Base-by-base conservation (phyloP, 2,888 invertebrate species). In the Liposcelis brunnea region DNA sequence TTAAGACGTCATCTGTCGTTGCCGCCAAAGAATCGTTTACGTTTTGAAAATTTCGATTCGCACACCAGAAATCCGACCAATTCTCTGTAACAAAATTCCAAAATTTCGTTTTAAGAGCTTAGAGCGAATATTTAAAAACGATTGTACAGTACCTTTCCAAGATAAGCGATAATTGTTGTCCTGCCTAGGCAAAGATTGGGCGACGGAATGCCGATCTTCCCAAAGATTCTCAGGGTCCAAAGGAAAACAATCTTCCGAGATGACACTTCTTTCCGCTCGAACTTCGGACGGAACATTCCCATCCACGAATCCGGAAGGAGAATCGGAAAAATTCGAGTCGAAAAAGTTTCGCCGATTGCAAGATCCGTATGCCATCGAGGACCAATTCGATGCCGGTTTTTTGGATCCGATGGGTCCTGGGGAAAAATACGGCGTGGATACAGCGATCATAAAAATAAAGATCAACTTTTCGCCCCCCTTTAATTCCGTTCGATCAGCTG, bases 401-500 rank as follows among this genome's bases (percentile, higher is more conserved):
- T 61, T 59, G 1, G 66, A 63, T 11, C 68, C 68, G 43, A 68
- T 68, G 1, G 68, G 68, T 14, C 67, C 53, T 52, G 31, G 16
- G 35, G 31, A 45, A 8, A n/a, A 14, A 35, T 15, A 35, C n/a
- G n/a, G n/a, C n/a, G n/a, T n/a, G n/a, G n/a, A n/a, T n/a, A n/a
- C n/a, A n/a, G n/a, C n/a, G n/a, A n/a, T n/a, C n/a, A n/a, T n/a
- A n/a, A n/a, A n/a, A n/a, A n/a, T n/a, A n/a, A n/a, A n/a, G n/a
- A n/a, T n/a, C n/a, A n/a, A n/a, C n/a, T n/a, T n/a, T n/a, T n/a
- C n/a, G n/a, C n/a, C n/a, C n/a, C n/a, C n/a, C n/a, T n/a, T n/a
- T n/a, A n/a, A n/a, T n/a, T n/a, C n/a, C n/a, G n/a, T n/a, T n/a
- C n/a, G n/a, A n/a, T n/a, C n/a, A n/a, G n/a, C n/a, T n/a, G n/a